phyloP scores from a whole-genome alignment of 2,797 vertebrate species.

The Tarsius wallacei region DNA sequence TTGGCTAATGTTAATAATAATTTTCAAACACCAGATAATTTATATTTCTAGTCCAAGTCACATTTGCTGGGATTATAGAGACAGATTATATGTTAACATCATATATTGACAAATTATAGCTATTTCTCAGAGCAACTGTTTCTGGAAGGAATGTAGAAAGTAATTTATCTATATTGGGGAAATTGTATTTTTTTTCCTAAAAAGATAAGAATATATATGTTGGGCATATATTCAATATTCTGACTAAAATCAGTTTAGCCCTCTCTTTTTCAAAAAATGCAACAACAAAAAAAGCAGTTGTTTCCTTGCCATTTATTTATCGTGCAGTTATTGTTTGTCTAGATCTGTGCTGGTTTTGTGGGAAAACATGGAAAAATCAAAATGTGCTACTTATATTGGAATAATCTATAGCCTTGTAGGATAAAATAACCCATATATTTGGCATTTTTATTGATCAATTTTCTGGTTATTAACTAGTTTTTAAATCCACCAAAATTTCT shows the following conservation, averaged over 20 bases:
- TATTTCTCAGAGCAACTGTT: slow-evolving; percentile 24
- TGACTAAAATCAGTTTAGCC: slow-evolving; percentile 29
- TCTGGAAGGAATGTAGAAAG: neutral
- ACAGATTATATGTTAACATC: neutral
- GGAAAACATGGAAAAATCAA: slow-evolving; percentile 2
- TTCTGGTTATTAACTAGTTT: slow-evolving; percentile 17
- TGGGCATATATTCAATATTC: neutral
- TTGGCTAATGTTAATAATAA: neutral
- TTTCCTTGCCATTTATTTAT: neutral
- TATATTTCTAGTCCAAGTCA: neutral
- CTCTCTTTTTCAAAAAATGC: neutral
- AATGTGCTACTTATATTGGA: neutral
- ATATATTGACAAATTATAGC: slow-evolving; percentile 21
- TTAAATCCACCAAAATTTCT: neutral
- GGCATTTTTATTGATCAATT: neutral
- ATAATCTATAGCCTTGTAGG: slow-evolving; percentile 1
- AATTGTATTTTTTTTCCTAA: slow-evolving; percentile 27
- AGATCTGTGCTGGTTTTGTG: neutral
- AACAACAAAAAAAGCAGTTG: neutral
- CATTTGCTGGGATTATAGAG: slow-evolving; percentile 37
- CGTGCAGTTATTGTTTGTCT: neutral
- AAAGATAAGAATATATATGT: neutral
- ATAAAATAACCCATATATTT: neutral
- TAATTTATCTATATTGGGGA: neutral
- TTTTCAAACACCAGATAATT: neutral